Base-by-base conservation (phyloP, 2,113 vertebrate species). In the Gambusia holbrooki region DNA sequence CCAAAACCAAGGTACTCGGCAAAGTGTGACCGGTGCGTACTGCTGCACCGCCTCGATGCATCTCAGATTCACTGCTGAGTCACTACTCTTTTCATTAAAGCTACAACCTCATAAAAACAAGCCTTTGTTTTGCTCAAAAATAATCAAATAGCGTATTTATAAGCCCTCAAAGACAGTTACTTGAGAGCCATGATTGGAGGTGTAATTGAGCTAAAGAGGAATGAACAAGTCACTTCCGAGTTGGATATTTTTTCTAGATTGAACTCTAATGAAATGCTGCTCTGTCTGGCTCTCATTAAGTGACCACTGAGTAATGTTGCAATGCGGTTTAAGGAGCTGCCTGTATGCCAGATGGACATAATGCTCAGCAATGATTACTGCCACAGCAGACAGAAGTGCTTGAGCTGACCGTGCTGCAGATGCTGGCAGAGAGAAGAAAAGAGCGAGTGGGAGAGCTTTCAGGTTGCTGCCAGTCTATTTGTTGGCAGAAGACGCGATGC, bases 261-360 rank as follows among this genome's bases (percentile, higher is more conserved):
- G 1, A 76, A 54, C n/a, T 62, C 10, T 67, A 79, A 80, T 70
- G 51, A 58, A 58, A 58, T 58, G 51, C 51, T 58, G 51, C 51
- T 42, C 29, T 66, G 68, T 74, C 69, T 73, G 74, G 64, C 51
- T 74, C 70, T 79, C 80, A 81, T 88, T 88, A 77, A 82, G 83
- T 60, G 68, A 67, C 68, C 25, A 25, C 35, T 77, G 77, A 84
- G 74, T 77, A 88, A 83, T 85, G 82, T 71, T 69, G 71, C 42
- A 1, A 72, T 84, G 67, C 6, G 13, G 42, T 86, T 80, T 79
- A 65, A 80, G 27, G 76, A 71, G 73, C 66, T 80, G 79, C 70
- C 75, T 69, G 32, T 27, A 30, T 74, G 73, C 80, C 81, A 85
- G 66, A 80, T 77, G 72, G 78, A 71, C 22, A 63, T 65, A 69